Conservation (phyloP, 2,113 vertebrate genomes). For the Sapayoa aenigma region DNA sequence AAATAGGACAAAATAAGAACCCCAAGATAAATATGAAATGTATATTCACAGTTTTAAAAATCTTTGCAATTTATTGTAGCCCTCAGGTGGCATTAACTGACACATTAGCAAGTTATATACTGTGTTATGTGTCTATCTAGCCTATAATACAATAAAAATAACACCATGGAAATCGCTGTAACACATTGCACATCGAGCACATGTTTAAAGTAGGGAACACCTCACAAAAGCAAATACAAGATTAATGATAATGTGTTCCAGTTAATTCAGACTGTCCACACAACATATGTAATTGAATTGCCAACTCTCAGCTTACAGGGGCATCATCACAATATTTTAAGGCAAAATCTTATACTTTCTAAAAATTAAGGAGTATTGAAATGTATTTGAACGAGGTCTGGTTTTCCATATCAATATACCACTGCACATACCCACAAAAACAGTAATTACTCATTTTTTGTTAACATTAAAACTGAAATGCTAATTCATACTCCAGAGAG, state of each 20-base stretch:
- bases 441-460: neutral
- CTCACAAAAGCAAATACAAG: neutral
- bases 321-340: neutral
- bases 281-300: neutral
- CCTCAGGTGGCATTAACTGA: constrained; percentile 62
- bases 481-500: neutral
- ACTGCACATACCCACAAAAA: neutral
- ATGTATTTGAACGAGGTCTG: neutral
- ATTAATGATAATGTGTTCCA: neutral
- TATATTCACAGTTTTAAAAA: constrained; percentile 57
- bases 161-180: constrained; percentile 36
- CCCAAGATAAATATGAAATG: constrained; percentile 45
- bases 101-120: constrained; percentile 61
- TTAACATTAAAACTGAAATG: neutral
- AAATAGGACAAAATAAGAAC: constrained; percentile 19
- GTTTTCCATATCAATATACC: neutral
- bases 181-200: constrained; percentile 12
- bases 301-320: neutral
- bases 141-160: constrained; percentile 57
- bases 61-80: constrained; percentile 54
- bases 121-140: constrained; percentile 59
- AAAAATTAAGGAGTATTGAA: neutral
- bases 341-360: neutral
- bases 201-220: neutral
- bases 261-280: neutral